Evolutionary conservation across 2,797 vertebrate species (phyloP).

Genomic region (Aselliscus stoliczkanus): DNA sequence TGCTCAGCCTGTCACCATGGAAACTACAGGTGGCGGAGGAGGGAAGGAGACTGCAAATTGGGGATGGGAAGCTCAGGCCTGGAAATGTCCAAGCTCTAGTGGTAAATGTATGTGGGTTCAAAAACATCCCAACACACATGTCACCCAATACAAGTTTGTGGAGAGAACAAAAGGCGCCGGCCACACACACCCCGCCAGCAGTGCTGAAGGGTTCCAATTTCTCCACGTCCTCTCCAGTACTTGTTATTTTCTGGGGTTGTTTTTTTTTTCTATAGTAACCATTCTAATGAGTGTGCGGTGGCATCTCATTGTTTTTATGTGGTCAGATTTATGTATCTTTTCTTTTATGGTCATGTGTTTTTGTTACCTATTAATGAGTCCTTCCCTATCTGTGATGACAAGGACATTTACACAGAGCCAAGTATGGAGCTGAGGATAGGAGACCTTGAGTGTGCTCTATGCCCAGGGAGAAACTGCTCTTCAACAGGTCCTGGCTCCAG

Average conservation of each 20-base stretch:
- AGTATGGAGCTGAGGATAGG: neutral
- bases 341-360: neutral
- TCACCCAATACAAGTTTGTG: neutral
- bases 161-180: neutral
- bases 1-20: neutral
- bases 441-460: rapidly evolving
- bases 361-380: too few relatives aligned
- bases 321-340: neutral
- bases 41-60: too few relatives aligned
- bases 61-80: rapidly evolving
- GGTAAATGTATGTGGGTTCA: neutral
- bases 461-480: neutral
- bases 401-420: rapidly evolving
- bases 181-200: rapidly evolving
- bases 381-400: rapidly evolving
- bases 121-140: neutral
- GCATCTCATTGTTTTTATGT: neutral
- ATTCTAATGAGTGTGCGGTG: neutral
- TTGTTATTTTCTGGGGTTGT: neutral
- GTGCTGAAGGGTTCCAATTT: too few relatives aligned
- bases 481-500: neutral
- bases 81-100: neutral
- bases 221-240: neutral
- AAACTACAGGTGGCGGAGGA: neutral
- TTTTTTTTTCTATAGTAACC: neutral